phyloP scores from a whole-genome alignment of 2,113 vertebrate species.

The Campylorhamphus procurvoides region DNA sequence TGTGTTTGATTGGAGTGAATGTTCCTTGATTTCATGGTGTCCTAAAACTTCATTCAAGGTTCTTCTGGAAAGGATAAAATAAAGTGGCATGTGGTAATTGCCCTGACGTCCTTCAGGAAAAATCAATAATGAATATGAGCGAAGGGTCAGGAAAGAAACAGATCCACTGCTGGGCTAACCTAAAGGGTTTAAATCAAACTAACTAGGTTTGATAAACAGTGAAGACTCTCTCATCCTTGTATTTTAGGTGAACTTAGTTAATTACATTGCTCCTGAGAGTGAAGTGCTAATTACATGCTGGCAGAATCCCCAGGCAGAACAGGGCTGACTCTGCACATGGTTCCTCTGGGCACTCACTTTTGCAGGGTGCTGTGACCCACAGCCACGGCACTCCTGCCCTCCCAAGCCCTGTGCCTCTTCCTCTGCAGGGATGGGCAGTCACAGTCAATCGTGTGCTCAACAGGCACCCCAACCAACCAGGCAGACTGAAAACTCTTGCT shows the following conservation, averaged over 20 bases:
- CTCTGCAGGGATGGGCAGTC: not conserved
- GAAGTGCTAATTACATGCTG: not conserved
- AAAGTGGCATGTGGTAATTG: conserved; percentile 58
- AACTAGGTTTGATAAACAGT: conserved; percentile 31
- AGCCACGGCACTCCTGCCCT: not conserved
- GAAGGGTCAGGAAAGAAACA: conserved; percentile 50
- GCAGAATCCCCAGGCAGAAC: not conserved
- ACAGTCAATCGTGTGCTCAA: not conserved
- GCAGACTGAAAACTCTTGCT: not conserved
- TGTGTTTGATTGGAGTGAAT: conserved; percentile 59
- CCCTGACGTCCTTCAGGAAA: conserved; percentile 60
- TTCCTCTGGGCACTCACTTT: not conserved
- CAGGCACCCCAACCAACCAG: not conserved
- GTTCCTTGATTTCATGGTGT: conserved; percentile 59
- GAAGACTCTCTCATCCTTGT: not conserved
- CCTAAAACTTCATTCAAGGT: conserved; percentile 48
- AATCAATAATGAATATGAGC: conserved; percentile 72
- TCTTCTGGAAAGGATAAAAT: conserved; percentile 37
- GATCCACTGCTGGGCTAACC: conserved; percentile 5
- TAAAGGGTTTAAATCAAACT: conserved; percentile 47
- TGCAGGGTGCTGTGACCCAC: not conserved
- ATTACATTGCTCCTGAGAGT: not conserved
- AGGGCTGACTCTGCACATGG: not conserved
- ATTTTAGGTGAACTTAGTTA: not conserved
- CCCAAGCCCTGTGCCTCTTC: not conserved